Evolutionary conservation across 2,888 invertebrate species (phyloP).

Genomic region (Heliconius sara): DNA sequence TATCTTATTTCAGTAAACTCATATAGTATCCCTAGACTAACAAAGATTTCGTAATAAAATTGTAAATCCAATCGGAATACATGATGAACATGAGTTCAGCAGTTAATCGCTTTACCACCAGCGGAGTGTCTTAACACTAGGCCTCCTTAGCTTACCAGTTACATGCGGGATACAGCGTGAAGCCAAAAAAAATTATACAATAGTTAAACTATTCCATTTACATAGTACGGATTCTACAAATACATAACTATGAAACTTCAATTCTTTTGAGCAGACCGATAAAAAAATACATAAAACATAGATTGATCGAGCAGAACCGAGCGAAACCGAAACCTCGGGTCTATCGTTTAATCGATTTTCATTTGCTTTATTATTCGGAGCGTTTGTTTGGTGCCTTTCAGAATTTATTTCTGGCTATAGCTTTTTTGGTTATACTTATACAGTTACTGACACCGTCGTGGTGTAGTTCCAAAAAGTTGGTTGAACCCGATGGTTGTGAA

Average conservation of each 20-base stretch:
- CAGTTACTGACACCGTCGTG: no score
- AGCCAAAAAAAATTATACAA: background rate
- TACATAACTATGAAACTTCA: background rate
- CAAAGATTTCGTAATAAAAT: background rate
- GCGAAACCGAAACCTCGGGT: background rate
- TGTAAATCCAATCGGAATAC: background rate
- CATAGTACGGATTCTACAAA: background rate
- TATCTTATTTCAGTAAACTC: background rate
- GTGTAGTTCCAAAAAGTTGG: no score
- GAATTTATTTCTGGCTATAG: conserved; percentile 29
- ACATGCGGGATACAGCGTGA: background rate
- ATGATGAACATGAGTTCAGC: background rate
- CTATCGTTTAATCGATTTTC: conserved; percentile 32
- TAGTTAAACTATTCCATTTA: background rate
- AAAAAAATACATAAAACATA: conserved; percentile 21
- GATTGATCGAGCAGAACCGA: conserved; percentile 14
- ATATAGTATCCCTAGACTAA: background rate
- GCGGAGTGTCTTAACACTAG: background rate
- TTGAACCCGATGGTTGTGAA: no score
- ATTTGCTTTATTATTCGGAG: conserved; percentile 32
- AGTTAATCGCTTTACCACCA: background rate
- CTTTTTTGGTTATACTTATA: background rate
- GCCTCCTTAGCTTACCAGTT: background rate
- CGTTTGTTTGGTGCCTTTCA: conserved; percentile 25
- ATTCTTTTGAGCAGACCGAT: conserved; percentile 11